Base-by-base conservation (phyloP, 2,888 invertebrate genomes). In the Bimastos eiseni region DNA sequence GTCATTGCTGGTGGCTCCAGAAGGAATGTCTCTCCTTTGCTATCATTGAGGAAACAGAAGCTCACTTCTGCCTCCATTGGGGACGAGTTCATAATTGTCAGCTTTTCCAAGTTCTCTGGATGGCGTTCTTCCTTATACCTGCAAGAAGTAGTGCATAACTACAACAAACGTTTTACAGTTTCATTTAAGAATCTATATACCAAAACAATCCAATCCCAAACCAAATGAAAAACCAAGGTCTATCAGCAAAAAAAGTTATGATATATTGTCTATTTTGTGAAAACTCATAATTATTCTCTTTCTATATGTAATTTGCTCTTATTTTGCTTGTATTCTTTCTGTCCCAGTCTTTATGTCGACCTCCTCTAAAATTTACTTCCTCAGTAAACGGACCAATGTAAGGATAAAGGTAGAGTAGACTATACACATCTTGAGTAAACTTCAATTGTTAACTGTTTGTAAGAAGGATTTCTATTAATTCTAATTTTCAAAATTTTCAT, bases 21-120 rank as follows among this genome's bases (percentile, higher is more conserved):
- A 34, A 95, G 92, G 93, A 94, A 95, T 0, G 94, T 94, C 37
- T 95, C 95, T 15, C 93, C 94, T 90, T 94, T 94, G 92, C 94
- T 94, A 93, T 95, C 95, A 90, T 94, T 93, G 15, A 94, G 93
- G 93, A 94, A 95, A 92, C 95, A 95, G 93, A 95, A 95, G 83
- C 93, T 94, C 91, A 95, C 93, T 91, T 95, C 95, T 2, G 95
- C 94, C 37, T 94, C 94, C 91, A 95, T 91, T 11, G 95, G 95
- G 0, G 95, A 95, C 6, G 94, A 94, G 93, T 95, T 95, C 91
- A 93, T 92, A 8, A 95, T 93, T 4, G 93, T 94, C 90, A 95
- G 88, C 44, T 93, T 93, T 91, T 95, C 95, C 93, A 94, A 94
- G 93, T 95, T 95, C 91, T 95, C 95, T 34, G 95, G 95, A 92